Percentiles rank a stretch among this genome's conserved stretches.
These are phyloP conservation scores for Oryzias melastigma DNA, from an alignment of 2,113 vertebrate genomes.

Conservation along the genomic window DNA sequence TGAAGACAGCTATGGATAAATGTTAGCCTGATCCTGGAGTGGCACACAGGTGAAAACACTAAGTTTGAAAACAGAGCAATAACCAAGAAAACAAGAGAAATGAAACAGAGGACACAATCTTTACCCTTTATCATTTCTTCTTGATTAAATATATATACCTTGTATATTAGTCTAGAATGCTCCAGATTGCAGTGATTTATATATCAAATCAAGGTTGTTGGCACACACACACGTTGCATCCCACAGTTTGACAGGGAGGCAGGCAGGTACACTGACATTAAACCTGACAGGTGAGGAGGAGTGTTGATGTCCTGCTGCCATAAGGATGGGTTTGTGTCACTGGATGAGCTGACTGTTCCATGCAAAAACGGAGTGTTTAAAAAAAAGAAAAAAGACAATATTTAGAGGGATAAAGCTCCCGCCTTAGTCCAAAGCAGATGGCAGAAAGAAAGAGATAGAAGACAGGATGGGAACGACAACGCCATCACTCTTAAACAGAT, in stretches of 20 bases:
- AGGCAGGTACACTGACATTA: slow-evolving; percentile 60
- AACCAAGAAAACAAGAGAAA: no score
- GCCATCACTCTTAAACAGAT: slow-evolving; percentile 16
- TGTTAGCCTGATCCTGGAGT: no score
- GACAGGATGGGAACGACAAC: slow-evolving; percentile 8
- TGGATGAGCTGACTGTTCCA: slow-evolving; percentile 14
- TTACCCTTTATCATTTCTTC: no score
- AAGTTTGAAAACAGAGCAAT: no score
- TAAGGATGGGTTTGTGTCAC: slow-evolving; percentile 29
- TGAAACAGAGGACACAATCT: no score
- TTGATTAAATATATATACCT: no score
- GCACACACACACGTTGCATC: slow-evolving; percentile 25
- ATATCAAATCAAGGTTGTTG: slow-evolving; percentile 9
- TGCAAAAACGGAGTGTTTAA: background rate
- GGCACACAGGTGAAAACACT: no score
- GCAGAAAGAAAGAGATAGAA: slow-evolving; percentile 3
- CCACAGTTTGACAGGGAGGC: slow-evolving; percentile 55
- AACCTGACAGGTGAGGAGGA: slow-evolving; percentile 49
- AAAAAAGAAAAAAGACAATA: background rate
- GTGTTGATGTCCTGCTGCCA: slow-evolving; percentile 32
- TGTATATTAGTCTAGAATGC: background rate
- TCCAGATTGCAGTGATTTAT: background rate
- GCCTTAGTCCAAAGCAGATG: background rate
- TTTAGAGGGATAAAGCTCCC: background rate
- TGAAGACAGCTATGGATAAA: no score